These are phyloP conservation scores for Cephalopholis sonnerati DNA, from an alignment of 2,113 vertebrate species.

Conservation along the genomic window DNA sequence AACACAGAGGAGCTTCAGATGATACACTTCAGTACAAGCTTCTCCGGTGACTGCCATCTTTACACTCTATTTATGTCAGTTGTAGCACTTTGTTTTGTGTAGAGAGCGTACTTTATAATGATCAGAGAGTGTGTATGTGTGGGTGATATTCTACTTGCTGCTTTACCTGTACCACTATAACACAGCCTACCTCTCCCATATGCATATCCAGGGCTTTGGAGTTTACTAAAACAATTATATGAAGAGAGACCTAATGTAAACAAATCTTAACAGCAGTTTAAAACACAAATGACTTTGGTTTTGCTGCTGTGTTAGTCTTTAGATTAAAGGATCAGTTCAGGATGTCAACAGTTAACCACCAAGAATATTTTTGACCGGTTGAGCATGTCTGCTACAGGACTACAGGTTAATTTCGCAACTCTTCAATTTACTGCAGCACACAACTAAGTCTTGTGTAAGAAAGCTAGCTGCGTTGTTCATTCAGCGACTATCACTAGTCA, in stretches of 20 bases:
- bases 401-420: too few species aligned
- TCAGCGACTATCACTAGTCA: too few species aligned
- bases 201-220: background rate
- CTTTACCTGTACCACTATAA: background rate
- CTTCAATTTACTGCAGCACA: too few species aligned
- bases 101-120: conserved; percentile 14
- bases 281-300: background rate
- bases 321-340: background rate
- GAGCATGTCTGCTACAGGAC: too few species aligned
- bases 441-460: too few species aligned
- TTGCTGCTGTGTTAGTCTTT: background rate
- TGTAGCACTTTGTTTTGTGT: conserved; percentile 10
- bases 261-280: background rate
- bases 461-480: too few species aligned
- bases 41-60: conserved; percentile 33
- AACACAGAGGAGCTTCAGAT: conserved; percentile 42
- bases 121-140: conserved; percentile 25
- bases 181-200: background rate
- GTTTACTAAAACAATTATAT: background rate
- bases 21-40: conserved; percentile 28
- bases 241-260: background rate
- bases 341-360: too few species aligned
- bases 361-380: too few species aligned
- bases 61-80: conserved; percentile 34
- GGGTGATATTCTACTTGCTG: background rate